Conservation (phyloP, 2,888 invertebrate species). For the Abscondita cerata region DNA sequence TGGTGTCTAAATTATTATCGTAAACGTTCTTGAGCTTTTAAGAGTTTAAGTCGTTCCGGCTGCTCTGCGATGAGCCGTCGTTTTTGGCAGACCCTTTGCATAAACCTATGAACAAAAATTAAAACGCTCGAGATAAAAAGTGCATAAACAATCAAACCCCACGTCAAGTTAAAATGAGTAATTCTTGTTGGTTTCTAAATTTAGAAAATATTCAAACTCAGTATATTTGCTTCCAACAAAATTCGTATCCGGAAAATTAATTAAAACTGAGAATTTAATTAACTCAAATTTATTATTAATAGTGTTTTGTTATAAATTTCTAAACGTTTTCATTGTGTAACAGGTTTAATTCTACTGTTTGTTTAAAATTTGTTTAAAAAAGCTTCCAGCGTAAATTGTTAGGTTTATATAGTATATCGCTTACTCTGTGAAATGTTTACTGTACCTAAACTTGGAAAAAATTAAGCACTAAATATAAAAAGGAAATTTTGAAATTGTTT, state of each 20-base stretch:
- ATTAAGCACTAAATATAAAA: too few species aligned
- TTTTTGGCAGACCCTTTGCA: slow-evolving; percentile 83
- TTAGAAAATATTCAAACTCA: slow-evolving; percentile 17
- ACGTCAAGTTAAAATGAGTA: slow-evolving; percentile 17
- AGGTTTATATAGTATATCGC: background rate
- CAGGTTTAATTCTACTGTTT: background rate
- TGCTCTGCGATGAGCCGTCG: slow-evolving; percentile 66
- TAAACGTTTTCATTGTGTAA: slow-evolving; percentile 9
- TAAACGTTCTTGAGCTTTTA: slow-evolving; percentile 78
- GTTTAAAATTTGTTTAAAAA: background rate
- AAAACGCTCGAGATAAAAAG: slow-evolving; percentile 11
- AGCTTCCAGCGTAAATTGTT: slow-evolving; percentile 1
- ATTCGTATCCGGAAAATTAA: slow-evolving; percentile 40
- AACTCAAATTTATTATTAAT: slow-evolving; percentile 42
- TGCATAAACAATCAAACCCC: too few species aligned
- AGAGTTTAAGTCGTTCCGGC: slow-evolving; percentile 77
- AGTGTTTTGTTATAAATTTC: slow-evolving; percentile 22
- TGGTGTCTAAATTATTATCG: slow-evolving; percentile 61
- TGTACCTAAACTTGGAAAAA: too few species aligned
- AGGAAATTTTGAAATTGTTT: too few species aligned
- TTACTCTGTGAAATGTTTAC: too few species aligned
- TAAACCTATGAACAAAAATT: slow-evolving; percentile 67
- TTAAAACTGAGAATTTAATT: slow-evolving; percentile 48
- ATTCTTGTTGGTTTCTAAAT: slow-evolving; percentile 20
- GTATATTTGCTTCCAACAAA: slow-evolving; percentile 16